A percentile compares a stretch with the other conserved stretches of the same genome.
Conservation (phyloP, 2,888 invertebrate genomes). For the Minunthozetes semirufus region DNA sequence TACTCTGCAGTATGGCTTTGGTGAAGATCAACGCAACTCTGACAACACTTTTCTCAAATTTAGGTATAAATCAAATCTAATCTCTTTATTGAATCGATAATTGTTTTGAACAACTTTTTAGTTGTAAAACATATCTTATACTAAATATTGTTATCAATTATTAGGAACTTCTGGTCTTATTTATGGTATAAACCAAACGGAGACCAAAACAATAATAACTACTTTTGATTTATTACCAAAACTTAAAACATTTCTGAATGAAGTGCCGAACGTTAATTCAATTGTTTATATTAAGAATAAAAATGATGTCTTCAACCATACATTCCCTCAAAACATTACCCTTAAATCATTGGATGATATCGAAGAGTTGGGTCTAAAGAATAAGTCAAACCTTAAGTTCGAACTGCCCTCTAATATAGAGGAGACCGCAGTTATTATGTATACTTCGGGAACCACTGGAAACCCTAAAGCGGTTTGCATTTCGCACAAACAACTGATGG, state of each 20-base stretch:
- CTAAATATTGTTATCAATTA: not conserved
- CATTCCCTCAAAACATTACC: conserved; percentile 20
- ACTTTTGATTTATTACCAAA: conserved; percentile 32
- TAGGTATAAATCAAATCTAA: conserved; percentile 24
- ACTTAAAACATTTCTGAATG: conserved; percentile 1
- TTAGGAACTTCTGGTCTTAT: conserved; percentile 29
- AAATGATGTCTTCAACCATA: conserved; percentile 12
- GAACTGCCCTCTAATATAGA: conserved; percentile 56
- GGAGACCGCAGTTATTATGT: conserved; percentile 96
- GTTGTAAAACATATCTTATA: not conserved
- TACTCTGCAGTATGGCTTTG: conserved; percentile 15
- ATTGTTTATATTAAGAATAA: conserved; percentile 29
- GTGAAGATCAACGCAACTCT: conserved; percentile 16
- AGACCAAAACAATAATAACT: conserved; percentile 24
- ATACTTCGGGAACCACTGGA: conserved; percentile 70
- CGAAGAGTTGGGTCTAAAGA: conserved; percentile 10
- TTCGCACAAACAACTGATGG: conserved; percentile 41
- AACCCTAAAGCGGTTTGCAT: conserved; percentile 47
- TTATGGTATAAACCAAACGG: conserved; percentile 34
- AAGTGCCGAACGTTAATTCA: conserved; percentile 26
- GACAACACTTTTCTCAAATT: conserved; percentile 31
- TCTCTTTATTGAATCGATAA: not conserved
- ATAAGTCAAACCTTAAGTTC: not conserved
- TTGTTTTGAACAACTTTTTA: not conserved
- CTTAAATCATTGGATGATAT: conserved; percentile 26